Conservation (phyloP, 2,113 vertebrate species). For the Cryptotis parvus region DNA sequence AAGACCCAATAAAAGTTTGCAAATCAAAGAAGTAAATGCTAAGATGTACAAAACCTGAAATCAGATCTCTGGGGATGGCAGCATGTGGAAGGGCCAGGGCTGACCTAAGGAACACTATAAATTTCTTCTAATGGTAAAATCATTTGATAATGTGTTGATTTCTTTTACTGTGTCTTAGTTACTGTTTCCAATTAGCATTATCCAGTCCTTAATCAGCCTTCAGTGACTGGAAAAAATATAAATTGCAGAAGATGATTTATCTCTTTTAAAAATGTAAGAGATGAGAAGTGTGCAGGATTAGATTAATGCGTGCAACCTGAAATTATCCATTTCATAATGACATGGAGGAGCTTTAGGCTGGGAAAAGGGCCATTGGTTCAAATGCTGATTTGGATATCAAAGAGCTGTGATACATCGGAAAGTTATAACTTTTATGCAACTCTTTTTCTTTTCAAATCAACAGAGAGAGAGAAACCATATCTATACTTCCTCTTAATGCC, state of each 20-base stretch:
- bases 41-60: background rate
- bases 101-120: background rate
- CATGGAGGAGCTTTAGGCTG: background rate
- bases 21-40: background rate
- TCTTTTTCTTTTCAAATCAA: background rate
- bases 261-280: conserved; percentile 25
- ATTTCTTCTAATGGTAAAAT: conserved; percentile 34
- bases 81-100: background rate
- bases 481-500: background rate
- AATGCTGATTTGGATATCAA: background rate
- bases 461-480: background rate
- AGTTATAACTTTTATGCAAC: background rate
- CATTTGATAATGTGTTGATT: background rate
- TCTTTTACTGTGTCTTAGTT: conserved; percentile 19
- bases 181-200: conserved; percentile 36
- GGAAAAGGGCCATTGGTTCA: background rate
- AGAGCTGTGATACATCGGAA: background rate
- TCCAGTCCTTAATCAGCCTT: conserved; percentile 6
- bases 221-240: background rate
- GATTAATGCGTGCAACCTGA: background rate
- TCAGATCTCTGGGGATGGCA: background rate
- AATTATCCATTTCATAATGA: background rate
- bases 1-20: background rate
- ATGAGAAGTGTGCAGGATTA: background rate
- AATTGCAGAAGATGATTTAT: background rate